These are phyloP conservation scores for Lutraria lutraria DNA, from an alignment of 2,888 invertebrate species.

Conservation along the genomic window DNA sequence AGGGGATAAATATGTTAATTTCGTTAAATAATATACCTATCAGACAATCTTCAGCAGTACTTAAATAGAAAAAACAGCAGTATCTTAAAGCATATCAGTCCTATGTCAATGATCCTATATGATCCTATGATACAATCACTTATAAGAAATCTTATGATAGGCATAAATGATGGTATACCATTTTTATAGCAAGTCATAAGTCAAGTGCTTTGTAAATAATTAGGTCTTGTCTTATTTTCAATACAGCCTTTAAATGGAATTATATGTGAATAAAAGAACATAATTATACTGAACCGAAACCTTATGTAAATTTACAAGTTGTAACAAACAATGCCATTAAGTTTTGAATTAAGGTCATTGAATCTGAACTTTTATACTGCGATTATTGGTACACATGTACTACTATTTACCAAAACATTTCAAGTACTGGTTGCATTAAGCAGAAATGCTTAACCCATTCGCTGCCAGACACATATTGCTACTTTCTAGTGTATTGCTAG, in stretches of 20 bases:
- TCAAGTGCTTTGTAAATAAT: not conserved
- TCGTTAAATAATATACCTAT: not conserved
- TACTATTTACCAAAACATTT: too few species aligned
- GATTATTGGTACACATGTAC: too few species aligned
- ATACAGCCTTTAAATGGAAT: not conserved
- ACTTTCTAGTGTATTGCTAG: too few species aligned
- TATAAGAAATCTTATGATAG: not conserved
- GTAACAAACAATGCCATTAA: too few species aligned
- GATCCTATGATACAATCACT: not conserved
- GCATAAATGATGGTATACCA: not conserved
- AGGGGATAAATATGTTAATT: slow-evolving; percentile 6
- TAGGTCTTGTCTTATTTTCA: not conserved
- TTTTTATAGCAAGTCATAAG: not conserved
- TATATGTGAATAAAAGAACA: too few species aligned
- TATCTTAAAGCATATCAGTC: not conserved
- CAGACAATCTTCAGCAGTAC: not conserved
- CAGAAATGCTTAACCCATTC: too few species aligned
- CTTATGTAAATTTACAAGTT: too few species aligned
- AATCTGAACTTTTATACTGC: too few species aligned
- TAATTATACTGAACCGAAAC: too few species aligned
- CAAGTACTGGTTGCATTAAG: too few species aligned
- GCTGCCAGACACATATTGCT: too few species aligned
- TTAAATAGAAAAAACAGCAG: not conserved
- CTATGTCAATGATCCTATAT: not conserved
- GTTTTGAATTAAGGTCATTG: too few species aligned